Percentiles rank a stretch among this genome's conserved stretches.
These are phyloP conservation scores for Teleogryllus oceanicus DNA, from an alignment of 2,888 invertebrate genomes.

Conservation along the genomic window DNA sequence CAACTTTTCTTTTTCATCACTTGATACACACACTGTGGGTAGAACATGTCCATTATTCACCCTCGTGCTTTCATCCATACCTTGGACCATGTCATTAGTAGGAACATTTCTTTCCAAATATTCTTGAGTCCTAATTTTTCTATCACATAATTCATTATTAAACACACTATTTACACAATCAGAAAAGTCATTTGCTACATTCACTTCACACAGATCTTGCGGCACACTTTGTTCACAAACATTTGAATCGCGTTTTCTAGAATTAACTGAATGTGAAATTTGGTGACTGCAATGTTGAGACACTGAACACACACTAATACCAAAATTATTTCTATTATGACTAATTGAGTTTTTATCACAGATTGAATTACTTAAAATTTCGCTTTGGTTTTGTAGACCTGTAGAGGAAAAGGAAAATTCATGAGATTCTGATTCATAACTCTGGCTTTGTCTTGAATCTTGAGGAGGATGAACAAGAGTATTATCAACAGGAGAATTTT, in stretches of 20 bases:
- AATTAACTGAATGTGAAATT: not conserved
- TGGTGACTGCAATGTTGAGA: not conserved
- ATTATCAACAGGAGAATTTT: not conserved
- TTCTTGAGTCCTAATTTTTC: not conserved
- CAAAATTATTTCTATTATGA: not conserved
- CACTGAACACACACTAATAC: not conserved
- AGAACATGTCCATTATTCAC: not conserved
- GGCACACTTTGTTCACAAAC: too few relatives aligned
- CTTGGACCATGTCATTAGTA: not conserved
- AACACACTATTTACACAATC: not conserved
- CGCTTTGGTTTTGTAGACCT: not conserved
- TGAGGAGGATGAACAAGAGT: not conserved
- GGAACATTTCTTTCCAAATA: not conserved
- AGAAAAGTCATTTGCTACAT: too few relatives aligned
- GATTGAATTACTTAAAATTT: not conserved
- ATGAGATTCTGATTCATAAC: not conserved
- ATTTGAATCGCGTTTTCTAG: not conserved
- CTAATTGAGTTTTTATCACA: conserved; percentile 9
- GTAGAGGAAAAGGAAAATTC: not conserved
- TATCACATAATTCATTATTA: not conserved
- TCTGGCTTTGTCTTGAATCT: not conserved
- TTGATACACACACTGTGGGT: not conserved
- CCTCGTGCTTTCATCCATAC: not conserved
- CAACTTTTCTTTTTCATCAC: not conserved
- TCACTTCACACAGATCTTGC: too few relatives aligned